Conservation (phyloP, 2,113 vertebrate species). For the Meles meles region DNA sequence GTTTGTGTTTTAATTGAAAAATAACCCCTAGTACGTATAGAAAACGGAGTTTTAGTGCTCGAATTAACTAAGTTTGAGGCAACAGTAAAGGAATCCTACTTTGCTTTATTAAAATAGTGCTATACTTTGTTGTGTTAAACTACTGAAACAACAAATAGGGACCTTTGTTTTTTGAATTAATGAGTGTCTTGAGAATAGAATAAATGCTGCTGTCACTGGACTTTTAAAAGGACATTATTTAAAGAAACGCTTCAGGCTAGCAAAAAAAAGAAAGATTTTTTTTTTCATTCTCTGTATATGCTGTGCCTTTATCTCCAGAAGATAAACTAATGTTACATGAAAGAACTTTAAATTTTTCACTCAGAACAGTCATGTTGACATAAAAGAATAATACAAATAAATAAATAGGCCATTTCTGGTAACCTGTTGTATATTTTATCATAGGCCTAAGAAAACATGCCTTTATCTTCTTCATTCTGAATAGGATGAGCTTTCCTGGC, state of each 20-base stretch:
- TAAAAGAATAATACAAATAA: neutral
- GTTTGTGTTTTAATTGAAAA: neutral
- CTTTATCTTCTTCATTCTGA: conserved; percentile 57
- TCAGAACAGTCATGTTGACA: conserved; percentile 13
- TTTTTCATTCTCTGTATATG: neutral
- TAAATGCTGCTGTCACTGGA: conserved; percentile 28
- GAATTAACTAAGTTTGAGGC: neutral
- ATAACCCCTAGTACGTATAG: neutral
- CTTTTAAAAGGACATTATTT: conserved; percentile 36
- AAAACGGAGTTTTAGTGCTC: neutral
- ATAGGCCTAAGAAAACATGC: conserved; percentile 52
- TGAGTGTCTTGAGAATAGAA: conserved; percentile 38
- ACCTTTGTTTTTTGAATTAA: conserved; percentile 40
- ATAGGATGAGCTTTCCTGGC: conserved; percentile 27
- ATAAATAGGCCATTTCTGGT: neutral
- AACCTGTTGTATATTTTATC: conserved; percentile 53
- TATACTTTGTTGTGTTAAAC: conserved; percentile 46
- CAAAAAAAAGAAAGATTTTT: neutral
- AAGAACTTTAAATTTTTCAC: conserved; percentile 24
- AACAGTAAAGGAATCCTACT: conserved; percentile 30
- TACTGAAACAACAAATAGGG: neutral
- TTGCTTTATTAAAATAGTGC: conserved; percentile 56
- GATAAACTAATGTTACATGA: neutral
- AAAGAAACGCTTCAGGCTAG: conserved; percentile 12
- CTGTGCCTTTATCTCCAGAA: conserved; percentile 47